Evolutionary conservation across 92 coral and sea anemone species (phyloP), one percentile per base, ranked within the genome.

Genomic region (Zoanthus sansibaricus): DNA sequence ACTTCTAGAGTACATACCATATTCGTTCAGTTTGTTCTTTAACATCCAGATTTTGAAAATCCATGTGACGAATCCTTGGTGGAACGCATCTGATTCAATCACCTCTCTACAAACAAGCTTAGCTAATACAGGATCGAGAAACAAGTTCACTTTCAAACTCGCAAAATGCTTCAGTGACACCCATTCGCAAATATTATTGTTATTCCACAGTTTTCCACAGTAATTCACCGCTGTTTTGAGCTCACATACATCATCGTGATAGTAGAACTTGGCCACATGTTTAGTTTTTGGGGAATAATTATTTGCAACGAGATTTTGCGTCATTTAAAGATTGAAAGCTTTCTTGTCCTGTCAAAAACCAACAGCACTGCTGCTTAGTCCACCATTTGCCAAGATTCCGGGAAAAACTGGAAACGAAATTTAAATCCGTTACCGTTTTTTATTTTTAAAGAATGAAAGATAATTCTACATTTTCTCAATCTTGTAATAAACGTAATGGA

Each of bases 81-180:
- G 76, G 82, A 92, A 94, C 0, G 1, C 69, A 1, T 68, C 75
- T 1, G 98, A 92, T 74, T 49, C 33, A 31, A 66, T 86, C 45
- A 94, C 59, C 58, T 85, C 79, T 17, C 75, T 70, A 92, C 94
- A 92, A 13, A 94, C 86, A 71, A 92, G 45, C 18, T 82, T 91
- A 17, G 94, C 98, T 3, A 94, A 89, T 32, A 92, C 58, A 17
- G 98, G 90, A 67, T 92, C 90, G 45, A 89, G 90, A 80, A 72
- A 25, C 46, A 91, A 48, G 47, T 32, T 82, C 17, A 84, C 85
- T 31, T 59, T 45, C 75, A 80, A 47, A 17, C 69, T 62, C 18
- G 66, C 20, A 6, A 2, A 11, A 17, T 1, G 69, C n/a, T 64
- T n/a, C 20, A 54, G 49, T 42, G 85, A 49, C 11, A 30, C 45